phyloP scores from a whole-genome alignment of 2,797 vertebrate genomes.

The Galaxias olidus region DNA sequence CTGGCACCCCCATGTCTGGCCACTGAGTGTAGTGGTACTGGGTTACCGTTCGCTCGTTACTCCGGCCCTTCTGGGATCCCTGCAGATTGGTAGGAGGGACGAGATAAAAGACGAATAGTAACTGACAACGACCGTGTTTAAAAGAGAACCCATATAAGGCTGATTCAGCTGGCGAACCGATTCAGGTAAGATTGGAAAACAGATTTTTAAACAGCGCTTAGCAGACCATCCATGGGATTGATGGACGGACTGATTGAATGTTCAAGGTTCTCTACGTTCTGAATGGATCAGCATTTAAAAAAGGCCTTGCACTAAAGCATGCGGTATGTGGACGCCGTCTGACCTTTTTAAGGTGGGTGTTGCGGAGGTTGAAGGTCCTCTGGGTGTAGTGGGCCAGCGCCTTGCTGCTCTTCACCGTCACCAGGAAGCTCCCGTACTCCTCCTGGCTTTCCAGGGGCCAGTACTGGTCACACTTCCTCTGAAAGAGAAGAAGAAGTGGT shows the following conservation, averaged over 20 bases:
- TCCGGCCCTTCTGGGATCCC: conserved; percentile 86
- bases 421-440: conserved; percentile 88
- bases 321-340: neutral
- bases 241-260: too few species aligned
- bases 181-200: too few species aligned
- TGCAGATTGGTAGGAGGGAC: conserved; percentile 46
- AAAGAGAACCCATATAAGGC: too few species aligned
- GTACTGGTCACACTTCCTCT: conserved; percentile 99
- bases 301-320: too few species aligned
- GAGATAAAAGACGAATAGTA: neutral
- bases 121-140: too few species aligned
- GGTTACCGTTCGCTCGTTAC: conserved; percentile 78
- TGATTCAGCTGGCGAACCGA: too few species aligned
- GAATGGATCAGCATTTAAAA: too few species aligned
- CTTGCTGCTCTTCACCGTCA: conserved; percentile 84
- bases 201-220: too few species aligned
- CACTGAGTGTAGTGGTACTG: conserved; percentile 98
- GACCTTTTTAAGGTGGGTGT: conserved; percentile 92
- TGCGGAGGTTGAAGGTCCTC: conserved; percentile 87
- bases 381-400: conserved; percentile 88
- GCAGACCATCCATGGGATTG: too few species aligned
- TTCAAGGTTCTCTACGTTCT: too few species aligned
- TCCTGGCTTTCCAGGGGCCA: conserved; percentile 93
- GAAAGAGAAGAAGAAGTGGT: too few species aligned
- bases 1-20: conserved; percentile 97